phyloP scores from a whole-genome alignment of 2,113 vertebrate genomes.

The Rattus norvegicus region DNA sequence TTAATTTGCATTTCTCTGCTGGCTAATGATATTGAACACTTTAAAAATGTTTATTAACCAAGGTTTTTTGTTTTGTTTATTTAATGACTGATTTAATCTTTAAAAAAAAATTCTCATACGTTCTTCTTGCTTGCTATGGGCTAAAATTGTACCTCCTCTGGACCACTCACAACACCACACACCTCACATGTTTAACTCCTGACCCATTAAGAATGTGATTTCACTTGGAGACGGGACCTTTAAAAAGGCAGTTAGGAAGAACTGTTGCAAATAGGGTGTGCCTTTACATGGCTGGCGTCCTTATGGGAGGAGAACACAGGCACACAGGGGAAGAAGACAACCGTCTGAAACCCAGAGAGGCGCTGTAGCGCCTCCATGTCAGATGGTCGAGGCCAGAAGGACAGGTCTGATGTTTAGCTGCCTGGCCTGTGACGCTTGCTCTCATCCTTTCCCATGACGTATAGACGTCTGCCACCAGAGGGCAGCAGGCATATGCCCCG shows the following conservation, averaged over 20 bases:
- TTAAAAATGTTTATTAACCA: background rate
- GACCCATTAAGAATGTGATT: background rate
- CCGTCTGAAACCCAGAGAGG: background rate
- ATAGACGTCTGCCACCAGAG: conserved; percentile 65
- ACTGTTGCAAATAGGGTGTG: background rate
- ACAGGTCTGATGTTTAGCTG: background rate
- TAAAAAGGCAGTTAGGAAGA: background rate
- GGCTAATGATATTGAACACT: background rate
- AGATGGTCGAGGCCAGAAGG: background rate
- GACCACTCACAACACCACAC: background rate
- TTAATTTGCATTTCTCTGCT: background rate
- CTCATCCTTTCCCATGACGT: background rate
- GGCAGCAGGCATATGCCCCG: background rate
- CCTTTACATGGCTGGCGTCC: background rate
- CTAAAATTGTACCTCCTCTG: background rate
- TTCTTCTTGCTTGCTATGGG: background rate
- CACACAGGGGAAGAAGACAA: background rate
- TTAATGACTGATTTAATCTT: background rate
- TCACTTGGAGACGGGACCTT: background rate
- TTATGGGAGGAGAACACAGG: background rate
- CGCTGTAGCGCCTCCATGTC: background rate
- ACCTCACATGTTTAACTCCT: background rate
- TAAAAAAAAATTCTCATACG: background rate
- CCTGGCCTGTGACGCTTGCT: background rate
- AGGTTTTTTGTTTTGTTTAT: background rate